phyloP scores from a whole-genome alignment of 2,888 invertebrate genomes.

The Sinohyriopsis cumingii region DNA sequence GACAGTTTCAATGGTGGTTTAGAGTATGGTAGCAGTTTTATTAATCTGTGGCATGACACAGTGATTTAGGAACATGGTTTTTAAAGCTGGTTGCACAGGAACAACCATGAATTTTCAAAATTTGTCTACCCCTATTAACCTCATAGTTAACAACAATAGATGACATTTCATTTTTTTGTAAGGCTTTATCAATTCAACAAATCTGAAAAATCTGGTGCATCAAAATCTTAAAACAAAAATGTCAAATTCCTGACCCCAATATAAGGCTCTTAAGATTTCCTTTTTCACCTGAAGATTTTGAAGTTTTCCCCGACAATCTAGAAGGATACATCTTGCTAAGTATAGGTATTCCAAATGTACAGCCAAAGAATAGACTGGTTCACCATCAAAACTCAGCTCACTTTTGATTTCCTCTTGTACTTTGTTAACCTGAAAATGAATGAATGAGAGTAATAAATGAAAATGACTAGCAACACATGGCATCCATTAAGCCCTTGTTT shows the following conservation, averaged over 20 bases:
- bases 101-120: too few relatives aligned
- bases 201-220: not conserved
- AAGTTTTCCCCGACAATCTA: conserved; percentile 42
- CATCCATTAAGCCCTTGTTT: not conserved
- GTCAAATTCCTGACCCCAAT: not conserved
- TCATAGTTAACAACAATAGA: too few relatives aligned
- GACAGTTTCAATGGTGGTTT: too few relatives aligned
- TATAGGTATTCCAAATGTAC: conserved; percentile 73
- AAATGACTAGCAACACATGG: not conserved
- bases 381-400: conserved; percentile 64
- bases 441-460: not conserved
- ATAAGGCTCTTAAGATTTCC: not conserved
- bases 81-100: too few relatives aligned
- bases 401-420: conserved; percentile 27
- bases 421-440: conserved; percentile 23
- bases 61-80: too few relatives aligned
- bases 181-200: too few relatives aligned
- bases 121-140: too few relatives aligned
- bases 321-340: conserved; percentile 63
- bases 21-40: too few relatives aligned
- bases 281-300: conserved; percentile 49
- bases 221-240: not conserved
- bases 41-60: too few relatives aligned
- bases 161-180: too few relatives aligned
- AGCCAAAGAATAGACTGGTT: conserved; percentile 56